Evolutionary conservation across 1,140 invertebrate genomes (phyloP).

Genomic region (Drosophila dunni): DNA sequence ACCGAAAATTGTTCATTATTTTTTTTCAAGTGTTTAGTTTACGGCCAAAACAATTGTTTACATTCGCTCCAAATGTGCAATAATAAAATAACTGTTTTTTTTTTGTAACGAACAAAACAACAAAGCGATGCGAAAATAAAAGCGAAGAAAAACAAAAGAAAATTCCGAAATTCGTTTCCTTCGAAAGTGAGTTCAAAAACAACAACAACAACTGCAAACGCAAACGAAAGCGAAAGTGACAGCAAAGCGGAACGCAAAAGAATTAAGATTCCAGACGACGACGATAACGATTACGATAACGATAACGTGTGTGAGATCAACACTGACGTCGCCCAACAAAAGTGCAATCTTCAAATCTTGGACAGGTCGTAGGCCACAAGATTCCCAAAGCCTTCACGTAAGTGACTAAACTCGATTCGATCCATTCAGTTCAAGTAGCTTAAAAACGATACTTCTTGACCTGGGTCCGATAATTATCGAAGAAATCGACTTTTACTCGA

Average conservation of each 20-base stretch:
- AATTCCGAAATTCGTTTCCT: neutral
- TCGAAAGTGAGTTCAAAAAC: neutral
- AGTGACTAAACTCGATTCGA: neutral
- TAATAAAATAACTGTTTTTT: neutral
- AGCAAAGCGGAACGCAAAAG: neutral
- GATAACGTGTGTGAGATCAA: neutral
- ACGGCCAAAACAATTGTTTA: too few relatives aligned
- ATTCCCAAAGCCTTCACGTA: neutral
- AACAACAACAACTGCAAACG: neutral
- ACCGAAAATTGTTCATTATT: conserved; percentile 7
- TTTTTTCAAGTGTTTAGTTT: too few relatives aligned
- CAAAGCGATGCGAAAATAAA: too few relatives aligned
- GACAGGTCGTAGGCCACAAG: neutral
- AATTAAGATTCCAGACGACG: neutral
- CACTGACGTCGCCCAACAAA: neutral
- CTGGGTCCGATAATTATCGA: too few relatives aligned
- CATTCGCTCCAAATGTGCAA: neutral
- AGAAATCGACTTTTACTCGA: too few relatives aligned
- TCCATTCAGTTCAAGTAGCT: too few relatives aligned
- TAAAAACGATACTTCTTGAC: too few relatives aligned
- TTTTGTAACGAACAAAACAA: neutral
- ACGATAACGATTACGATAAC: neutral
- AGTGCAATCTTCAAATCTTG: neutral
- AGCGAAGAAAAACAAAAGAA: neutral
- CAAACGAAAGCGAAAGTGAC: neutral